Conservation (phyloP, 2,113 vertebrate genomes). For the Nesoenas mayeri region DNA sequence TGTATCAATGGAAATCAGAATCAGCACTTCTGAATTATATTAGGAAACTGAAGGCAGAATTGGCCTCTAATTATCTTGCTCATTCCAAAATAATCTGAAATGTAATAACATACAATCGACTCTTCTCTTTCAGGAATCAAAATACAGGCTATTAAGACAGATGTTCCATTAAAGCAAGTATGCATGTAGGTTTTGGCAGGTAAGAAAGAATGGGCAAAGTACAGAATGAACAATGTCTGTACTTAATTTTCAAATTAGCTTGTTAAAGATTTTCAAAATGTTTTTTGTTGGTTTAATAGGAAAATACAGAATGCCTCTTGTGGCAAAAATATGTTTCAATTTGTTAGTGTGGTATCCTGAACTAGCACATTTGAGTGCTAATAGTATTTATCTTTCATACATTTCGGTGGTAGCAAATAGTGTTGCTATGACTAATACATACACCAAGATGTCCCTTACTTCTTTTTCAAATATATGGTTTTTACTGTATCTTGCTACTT, state of each 20-base stretch:
- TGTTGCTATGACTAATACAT: background rate
- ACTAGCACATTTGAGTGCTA: background rate
- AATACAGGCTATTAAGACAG: background rate
- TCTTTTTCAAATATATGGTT: background rate
- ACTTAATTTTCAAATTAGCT: conserved; percentile 27
- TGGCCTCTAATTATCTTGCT: conserved; percentile 1
- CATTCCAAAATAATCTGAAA: conserved; percentile 19
- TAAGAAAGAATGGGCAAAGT: background rate
- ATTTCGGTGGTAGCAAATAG: background rate
- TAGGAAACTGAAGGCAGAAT: background rate
- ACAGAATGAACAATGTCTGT: background rate
- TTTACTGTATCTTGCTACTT: background rate
- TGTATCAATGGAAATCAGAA: background rate
- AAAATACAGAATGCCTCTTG: background rate
- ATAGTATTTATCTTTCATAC: background rate
- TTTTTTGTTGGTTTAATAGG: background rate
- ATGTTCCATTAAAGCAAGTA: background rate
- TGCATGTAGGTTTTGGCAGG: background rate
- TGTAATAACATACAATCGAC: background rate
- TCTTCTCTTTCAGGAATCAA: conserved; percentile 9
- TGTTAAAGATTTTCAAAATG: background rate
- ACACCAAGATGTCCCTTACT: background rate
- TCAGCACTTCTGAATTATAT: background rate
- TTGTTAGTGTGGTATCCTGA: background rate
- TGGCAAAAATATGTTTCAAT: conserved; percentile 35